Evolutionary conservation across 1,140 invertebrate species (phyloP).

Genomic region (Sarcophaga bullata): DNA sequence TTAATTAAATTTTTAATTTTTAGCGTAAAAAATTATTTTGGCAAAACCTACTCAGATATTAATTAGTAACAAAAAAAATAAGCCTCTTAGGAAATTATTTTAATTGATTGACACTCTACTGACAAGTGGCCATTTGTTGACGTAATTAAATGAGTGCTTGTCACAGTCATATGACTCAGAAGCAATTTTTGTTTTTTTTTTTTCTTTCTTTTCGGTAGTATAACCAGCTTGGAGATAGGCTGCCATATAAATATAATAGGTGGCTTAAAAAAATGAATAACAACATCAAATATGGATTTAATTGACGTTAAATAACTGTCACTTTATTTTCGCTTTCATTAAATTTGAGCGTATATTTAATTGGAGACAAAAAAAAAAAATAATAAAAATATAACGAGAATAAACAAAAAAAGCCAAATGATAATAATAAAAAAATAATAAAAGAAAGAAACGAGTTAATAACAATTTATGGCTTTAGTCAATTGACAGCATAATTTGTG

Average conservation of each 20-base stretch:
- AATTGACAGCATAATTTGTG: constrained; percentile 40
- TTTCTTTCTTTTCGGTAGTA: no score
- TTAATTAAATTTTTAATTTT: no score
- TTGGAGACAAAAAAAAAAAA: no score
- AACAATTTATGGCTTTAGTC: constrained; percentile 35
- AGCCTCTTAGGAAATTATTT: not conserved
- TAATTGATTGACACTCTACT: constrained; percentile 8
- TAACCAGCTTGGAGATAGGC: no score
- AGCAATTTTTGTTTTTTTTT: no score
- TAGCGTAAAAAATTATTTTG: no score
- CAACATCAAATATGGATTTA: constrained; percentile 5
- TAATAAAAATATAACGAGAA: not conserved
- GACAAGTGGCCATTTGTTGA: constrained; percentile 3
- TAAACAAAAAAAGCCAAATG: not conserved
- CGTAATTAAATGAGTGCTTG: not conserved
- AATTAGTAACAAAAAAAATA: no score
- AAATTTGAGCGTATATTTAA: not conserved
- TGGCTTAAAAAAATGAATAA: not conserved
- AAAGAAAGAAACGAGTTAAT: constrained; percentile 31
- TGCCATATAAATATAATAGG: not conserved
- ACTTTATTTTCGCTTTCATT: constrained; percentile 10
- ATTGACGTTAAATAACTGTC: constrained; percentile 16
- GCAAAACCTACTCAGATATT: no score
- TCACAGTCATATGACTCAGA: constrained; percentile 1
- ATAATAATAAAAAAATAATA: not conserved